Evolutionary conservation across 2,113 vertebrate species (phyloP).

Genomic region (Gnathonemus longibarbis): DNA sequence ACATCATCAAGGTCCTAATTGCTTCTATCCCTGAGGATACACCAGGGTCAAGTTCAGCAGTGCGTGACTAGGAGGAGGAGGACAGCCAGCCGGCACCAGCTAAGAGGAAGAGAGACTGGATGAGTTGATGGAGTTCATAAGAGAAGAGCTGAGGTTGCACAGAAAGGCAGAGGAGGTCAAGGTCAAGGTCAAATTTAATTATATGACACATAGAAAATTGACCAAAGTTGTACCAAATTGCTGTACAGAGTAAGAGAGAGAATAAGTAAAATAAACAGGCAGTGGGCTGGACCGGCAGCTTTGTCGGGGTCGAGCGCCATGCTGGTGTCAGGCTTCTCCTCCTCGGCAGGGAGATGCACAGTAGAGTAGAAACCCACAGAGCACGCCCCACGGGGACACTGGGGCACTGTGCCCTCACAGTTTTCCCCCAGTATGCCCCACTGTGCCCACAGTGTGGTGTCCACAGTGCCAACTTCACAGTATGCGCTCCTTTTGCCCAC

Average conservation of each 20-base stretch:
- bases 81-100: not conserved
- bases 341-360: too few species aligned
- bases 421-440: not conserved
- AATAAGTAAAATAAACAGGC: not conserved
- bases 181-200: not conserved
- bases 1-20: not conserved
- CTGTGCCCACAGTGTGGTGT: not conserved
- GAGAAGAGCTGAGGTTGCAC: not conserved
- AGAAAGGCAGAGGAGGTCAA: not conserved
- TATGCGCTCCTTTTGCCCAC: not conserved
- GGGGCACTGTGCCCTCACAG: not conserved
- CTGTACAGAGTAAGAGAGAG: not conserved
- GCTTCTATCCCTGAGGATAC: not conserved
- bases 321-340: too few species aligned
- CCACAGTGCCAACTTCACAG: not conserved
- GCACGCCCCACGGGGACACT: not conserved
- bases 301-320: too few species aligned
- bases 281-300: too few species aligned
- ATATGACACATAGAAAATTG: not conserved
- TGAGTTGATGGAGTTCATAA: not conserved
- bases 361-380: not conserved
- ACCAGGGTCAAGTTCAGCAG: conserved; percentile 7
- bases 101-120: not conserved
- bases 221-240: not conserved
- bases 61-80: conserved; percentile 30